Evolutionary conservation across 1,140 invertebrate species (phyloP).

Genomic region (Plectus sambesii): DNA sequence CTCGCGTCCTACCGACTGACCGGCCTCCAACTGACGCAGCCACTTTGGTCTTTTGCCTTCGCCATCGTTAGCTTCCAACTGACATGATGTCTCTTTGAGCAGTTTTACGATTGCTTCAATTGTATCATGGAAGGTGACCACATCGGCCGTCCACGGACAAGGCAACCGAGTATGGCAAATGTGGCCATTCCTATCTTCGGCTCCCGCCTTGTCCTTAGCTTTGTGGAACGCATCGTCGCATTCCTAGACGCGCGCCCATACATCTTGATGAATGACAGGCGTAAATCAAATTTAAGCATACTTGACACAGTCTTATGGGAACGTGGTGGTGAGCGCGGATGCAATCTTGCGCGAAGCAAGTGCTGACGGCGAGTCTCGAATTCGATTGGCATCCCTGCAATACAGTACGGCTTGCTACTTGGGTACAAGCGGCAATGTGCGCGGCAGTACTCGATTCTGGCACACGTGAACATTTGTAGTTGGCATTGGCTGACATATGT

Average conservation of each 20-base stretch:
- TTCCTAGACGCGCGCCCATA: conserved; percentile 52
- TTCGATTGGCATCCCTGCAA: conserved; percentile 74
- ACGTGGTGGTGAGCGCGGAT: conserved; percentile 86
- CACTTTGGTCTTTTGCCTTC: conserved; percentile 44
- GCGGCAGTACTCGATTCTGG: conserved; percentile 73
- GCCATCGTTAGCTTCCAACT: conserved; percentile 40
- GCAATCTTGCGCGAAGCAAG: conserved; percentile 93
- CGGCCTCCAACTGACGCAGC: conserved; percentile 46
- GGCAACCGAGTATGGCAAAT: conserved; percentile 73
- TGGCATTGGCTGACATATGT: conserved; percentile 80
- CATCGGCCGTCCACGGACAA: conserved; percentile 71
- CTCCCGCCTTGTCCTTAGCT: conserved; percentile 73
- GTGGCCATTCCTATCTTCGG: conserved; percentile 66
- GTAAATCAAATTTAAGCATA: too few relatives aligned
- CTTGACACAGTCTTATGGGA: conserved; percentile 81
- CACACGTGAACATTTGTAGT: conserved; percentile 82
- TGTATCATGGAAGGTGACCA: conserved; percentile 79
- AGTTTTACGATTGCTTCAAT: conserved; percentile 89
- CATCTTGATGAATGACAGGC: conserved; percentile 57
- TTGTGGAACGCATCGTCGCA: too few relatives aligned
- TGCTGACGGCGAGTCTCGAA: conserved; percentile 83
- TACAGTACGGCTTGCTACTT: conserved; percentile 12
- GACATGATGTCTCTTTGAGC: conserved; percentile 48
- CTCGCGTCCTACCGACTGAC: conserved; percentile 46
- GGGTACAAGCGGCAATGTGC: conserved; percentile 5